Base-by-base conservation (phyloP, 2,113 vertebrate species). In the Ceratotherium simum region DNA sequence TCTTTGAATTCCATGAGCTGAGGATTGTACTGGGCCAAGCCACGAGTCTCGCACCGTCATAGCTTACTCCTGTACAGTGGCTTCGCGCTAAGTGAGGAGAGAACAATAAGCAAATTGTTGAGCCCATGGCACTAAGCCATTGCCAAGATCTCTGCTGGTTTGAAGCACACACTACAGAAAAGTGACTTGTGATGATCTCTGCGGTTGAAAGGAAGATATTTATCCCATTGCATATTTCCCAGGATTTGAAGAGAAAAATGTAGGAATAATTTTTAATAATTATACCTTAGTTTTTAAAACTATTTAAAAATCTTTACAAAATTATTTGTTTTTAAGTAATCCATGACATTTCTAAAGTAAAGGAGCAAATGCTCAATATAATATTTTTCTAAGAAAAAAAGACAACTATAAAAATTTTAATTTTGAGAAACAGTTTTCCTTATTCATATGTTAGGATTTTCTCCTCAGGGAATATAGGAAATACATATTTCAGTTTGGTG, bases 31-130 rank as follows among this genome's bases (percentile, higher is more conserved):
- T 0, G 6, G 65, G 6, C 90, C 69, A 90, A 96, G 91, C 79
- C 72, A n/a, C 7, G 62, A 0, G 82, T 94, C 13, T 95, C 62
- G 97, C 78, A 91, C 33, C 8, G 9, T 58, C 73, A 3, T 20
- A 80, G 89, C 76, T 96, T 51, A 94, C 84, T 96, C 96, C 80
- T 1, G 0, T 89, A 27, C 39, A 23, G 8, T n/a, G 64, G 16
- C 90, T 96, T 92, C 51, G 42, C 87, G 60, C 23, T n/a, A 42
- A 94, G 84, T 10, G 33, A 20, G 46, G 58, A n/a, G 42, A 96
- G 93, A 97, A 96, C 79, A 98, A n/a, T 75, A 94, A 96, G 48
- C 21, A 96, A 69, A 96, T 79, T 97, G 97, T 97, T 60, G 0
- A 58, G 29, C 18, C 84, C 0, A 14, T 96, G 76, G 95, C 80